These are phyloP conservation scores for Smittia aterrima DNA, from an alignment of 2,888 invertebrate species.

Conservation along the genomic window DNA sequence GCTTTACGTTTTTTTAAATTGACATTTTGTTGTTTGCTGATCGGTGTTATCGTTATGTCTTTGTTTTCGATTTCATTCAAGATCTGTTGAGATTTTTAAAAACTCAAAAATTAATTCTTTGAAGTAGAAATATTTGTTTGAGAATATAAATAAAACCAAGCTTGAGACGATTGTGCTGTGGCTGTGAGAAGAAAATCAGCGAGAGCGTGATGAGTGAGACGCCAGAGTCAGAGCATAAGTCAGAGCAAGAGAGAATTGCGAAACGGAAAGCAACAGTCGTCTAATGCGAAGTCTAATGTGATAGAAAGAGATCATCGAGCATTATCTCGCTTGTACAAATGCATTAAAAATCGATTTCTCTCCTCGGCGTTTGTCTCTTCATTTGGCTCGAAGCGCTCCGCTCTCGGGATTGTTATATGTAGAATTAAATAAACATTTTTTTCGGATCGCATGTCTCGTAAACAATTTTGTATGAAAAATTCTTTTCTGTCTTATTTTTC, in stretches of 20 bases:
- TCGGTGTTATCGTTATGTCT: conserved; percentile 38
- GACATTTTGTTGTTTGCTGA: conserved; percentile 22
- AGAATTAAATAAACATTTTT: conserved; percentile 35
- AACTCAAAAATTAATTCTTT: neutral
- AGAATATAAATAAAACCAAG: too few species aligned
- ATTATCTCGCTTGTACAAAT: neutral
- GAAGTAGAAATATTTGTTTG: too few species aligned
- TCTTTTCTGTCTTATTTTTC: neutral
- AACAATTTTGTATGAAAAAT: conserved; percentile 31
- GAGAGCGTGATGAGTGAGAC: neutral
- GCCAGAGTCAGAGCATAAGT: too few species aligned
- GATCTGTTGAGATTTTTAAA: neutral
- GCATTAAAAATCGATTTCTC: neutral
- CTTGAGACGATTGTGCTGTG: too few species aligned
- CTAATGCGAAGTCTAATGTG: neutral
- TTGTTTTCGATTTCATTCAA: conserved; percentile 38
- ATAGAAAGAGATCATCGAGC: neutral
- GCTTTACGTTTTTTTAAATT: conserved; percentile 30
- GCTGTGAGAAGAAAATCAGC: neutral
- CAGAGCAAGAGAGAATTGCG: neutral
- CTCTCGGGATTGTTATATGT: conserved; percentile 11
- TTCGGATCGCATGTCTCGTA: conserved; percentile 36
- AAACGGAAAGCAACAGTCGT: neutral
- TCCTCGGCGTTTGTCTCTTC: neutral
- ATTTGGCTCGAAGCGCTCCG: neutral